phyloP scores from a whole-genome alignment of 1,140 invertebrate genomes.

The Drepana arcuata region DNA sequence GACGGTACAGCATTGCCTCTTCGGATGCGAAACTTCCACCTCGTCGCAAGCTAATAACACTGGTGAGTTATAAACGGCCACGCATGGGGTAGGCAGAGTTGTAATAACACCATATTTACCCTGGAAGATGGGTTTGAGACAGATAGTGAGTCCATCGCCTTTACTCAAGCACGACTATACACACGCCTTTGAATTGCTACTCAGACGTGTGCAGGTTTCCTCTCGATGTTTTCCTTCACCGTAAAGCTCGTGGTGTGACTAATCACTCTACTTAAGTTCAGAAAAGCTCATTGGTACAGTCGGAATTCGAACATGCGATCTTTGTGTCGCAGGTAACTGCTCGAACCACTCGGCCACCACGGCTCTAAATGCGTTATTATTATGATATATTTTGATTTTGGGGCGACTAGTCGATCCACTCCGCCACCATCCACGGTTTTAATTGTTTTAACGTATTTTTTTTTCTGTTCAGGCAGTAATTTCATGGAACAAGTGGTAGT shows the following conservation, averaged over 20 bases:
- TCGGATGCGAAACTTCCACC: conserved; percentile 48
- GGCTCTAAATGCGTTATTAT: background rate
- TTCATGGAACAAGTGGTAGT: conserved; percentile 60
- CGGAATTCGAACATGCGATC: too few relatives aligned
- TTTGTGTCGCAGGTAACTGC: too few relatives aligned
- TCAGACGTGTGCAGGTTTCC: background rate
- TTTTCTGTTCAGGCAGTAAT: conserved; percentile 10
- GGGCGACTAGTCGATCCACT: too few relatives aligned
- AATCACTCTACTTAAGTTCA: too few relatives aligned
- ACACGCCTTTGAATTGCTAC: too few relatives aligned
- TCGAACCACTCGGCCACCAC: too few relatives aligned
- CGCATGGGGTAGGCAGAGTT: background rate
- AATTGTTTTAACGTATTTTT: too few relatives aligned
- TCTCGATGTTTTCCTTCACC: background rate
- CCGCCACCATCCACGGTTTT: too few relatives aligned
- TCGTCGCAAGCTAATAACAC: conserved; percentile 12
- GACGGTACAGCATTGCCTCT: conserved; percentile 66
- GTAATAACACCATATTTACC: background rate
- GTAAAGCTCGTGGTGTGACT: background rate
- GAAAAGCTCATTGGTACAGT: too few relatives aligned
- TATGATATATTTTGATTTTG: background rate
- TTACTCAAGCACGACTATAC: too few relatives aligned
- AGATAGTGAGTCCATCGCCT: background rate
- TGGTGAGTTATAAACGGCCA: conserved; percentile 1
- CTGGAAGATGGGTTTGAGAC: background rate